Evolutionary conservation across 2,113 vertebrate species (phyloP).

Genomic region (Pterocles gutturalis): DNA sequence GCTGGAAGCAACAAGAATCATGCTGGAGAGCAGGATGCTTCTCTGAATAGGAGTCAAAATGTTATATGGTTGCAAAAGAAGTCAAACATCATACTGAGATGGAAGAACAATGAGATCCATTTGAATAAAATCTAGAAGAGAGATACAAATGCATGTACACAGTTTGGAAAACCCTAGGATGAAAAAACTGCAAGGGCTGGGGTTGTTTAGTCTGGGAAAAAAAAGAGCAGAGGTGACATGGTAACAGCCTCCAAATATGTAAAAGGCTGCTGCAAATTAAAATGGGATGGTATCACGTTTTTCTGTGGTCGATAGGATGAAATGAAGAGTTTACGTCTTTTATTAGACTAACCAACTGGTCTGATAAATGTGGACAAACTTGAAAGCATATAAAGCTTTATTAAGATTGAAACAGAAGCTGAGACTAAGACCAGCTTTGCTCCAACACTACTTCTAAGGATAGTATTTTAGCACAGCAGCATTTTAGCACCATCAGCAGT

Average conservation of each 20-base stretch:
- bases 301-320: not conserved
- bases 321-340: not conserved
- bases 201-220: not conserved
- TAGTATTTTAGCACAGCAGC: not conserved
- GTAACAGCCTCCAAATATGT: not conserved
- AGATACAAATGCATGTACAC: not conserved
- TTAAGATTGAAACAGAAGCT: not conserved
- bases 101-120: not conserved
- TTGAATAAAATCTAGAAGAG: not conserved
- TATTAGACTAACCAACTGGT: not conserved
- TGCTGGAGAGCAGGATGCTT: not conserved
- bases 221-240: not conserved
- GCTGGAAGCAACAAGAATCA: not conserved
- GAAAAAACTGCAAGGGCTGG: not conserved
- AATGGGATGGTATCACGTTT: accelerated
- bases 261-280: not conserved
- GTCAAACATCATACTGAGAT: not conserved
- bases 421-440: too few species aligned
- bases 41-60: not conserved
- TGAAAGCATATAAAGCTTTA: not conserved
- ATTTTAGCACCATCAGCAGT: too few species aligned
- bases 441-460: too few species aligned
- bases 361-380: not conserved
- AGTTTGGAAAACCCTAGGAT: not conserved
- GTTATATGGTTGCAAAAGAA: not conserved